Evolutionary conservation across 1,140 invertebrate species (phyloP).

Genomic region (Mylabris phalerata): DNA sequence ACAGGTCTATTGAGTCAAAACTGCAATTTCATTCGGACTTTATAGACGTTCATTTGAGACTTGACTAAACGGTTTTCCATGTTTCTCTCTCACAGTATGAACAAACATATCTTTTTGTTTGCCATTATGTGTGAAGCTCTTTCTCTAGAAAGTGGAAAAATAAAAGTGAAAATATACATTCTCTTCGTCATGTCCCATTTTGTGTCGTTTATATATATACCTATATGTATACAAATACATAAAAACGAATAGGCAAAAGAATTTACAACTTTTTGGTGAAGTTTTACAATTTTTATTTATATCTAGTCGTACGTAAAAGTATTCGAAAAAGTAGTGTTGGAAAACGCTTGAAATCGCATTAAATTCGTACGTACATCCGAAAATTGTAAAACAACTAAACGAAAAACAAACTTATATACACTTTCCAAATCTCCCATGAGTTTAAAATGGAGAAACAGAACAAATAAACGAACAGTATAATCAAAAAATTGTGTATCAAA

Average conservation of each 20-base stretch:
- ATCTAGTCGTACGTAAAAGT: conserved; percentile 1
- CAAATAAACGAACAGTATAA: too few relatives aligned
- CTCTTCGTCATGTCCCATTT: too few relatives aligned
- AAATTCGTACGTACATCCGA: too few relatives aligned
- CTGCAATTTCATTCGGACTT: conserved; percentile 10
- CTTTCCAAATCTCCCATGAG: background rate
- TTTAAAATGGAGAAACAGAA: too few relatives aligned
- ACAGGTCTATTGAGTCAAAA: too few relatives aligned
- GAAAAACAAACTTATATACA: background rate
- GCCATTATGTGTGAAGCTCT: conserved; percentile 10
- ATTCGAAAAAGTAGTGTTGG: background rate
- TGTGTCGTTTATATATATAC: too few relatives aligned
- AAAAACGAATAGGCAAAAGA: too few relatives aligned
- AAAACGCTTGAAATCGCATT: too few relatives aligned
- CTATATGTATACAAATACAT: too few relatives aligned
- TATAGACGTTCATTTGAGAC: conserved; percentile 10
- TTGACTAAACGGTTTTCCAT: conserved; percentile 21
- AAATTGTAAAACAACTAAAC: too few relatives aligned
- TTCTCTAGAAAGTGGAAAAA: conserved; percentile 5
- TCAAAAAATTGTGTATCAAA: too few relatives aligned
- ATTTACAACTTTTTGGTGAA: too few relatives aligned
- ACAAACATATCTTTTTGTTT: conserved; percentile 18
- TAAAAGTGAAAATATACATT: background rate
- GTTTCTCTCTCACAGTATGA: conserved; percentile 9
- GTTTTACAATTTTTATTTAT: background rate